These are phyloP conservation scores for Smittia sp. DNA, from an alignment of 2,888 invertebrate species.

Conservation along the genomic window DNA sequence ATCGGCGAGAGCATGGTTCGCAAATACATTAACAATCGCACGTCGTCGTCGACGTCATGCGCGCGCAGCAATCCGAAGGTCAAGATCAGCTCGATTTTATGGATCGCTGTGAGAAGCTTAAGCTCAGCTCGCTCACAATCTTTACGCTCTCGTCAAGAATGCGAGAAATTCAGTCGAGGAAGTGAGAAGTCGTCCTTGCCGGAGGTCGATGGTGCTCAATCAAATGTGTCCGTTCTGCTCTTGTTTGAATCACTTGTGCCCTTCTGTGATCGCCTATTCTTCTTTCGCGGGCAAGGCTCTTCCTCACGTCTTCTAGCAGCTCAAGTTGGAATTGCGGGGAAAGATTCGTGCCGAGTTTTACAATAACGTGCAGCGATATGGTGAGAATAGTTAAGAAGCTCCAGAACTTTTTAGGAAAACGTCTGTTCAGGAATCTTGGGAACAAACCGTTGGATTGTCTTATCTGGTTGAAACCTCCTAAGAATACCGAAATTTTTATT, in stretches of 20 bases:
- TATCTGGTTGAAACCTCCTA: no score
- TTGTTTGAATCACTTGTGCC: background rate
- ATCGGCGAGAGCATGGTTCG: background rate
- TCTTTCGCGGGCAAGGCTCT: constrained; percentile 6
- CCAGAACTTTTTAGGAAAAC: no score
- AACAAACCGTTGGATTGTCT: no score
- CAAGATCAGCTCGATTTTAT: constrained; percentile 21
- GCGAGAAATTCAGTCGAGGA: background rate
- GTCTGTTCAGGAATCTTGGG: no score
- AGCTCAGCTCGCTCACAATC: background rate
- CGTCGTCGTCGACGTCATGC: background rate
- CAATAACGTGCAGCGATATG: no score
- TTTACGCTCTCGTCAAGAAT: background rate
- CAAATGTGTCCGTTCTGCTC: background rate
- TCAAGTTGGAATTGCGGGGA: no score
- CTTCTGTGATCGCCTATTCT: background rate
- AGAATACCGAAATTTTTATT: no score
- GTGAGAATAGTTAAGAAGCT: no score
- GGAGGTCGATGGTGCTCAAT: constrained; percentile 10
- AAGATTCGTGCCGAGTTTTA: no score
- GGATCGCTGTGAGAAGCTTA: background rate
- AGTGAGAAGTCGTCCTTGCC: background rate
- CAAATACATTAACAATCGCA: constrained; percentile 18
- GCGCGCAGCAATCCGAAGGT: background rate
- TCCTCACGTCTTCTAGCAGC: background rate